Evolutionary conservation across 2,797 vertebrate species (phyloP).

Genomic region (Crocodylus rhombifer): DNA sequence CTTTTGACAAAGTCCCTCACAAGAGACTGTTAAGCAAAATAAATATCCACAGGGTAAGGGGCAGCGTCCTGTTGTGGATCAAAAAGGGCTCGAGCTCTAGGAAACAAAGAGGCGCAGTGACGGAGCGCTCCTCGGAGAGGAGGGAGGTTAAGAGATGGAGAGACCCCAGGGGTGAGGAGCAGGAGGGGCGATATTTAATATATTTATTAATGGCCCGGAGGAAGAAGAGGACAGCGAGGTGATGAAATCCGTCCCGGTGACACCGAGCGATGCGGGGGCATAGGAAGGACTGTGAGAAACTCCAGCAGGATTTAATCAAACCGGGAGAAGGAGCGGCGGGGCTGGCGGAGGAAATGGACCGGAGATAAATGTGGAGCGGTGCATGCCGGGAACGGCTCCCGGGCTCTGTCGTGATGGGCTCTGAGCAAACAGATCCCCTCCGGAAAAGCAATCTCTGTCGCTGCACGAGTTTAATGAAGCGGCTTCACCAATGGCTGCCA

Average conservation of each 20-base stretch:
- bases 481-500: rapidly evolving
- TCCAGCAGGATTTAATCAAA: conserved; percentile 31
- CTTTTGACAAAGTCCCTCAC: conserved; percentile 55
- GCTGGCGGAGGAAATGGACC: neutral
- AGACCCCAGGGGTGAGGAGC: neutral
- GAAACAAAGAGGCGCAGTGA: conserved; percentile 51
- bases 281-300: conserved; percentile 17
- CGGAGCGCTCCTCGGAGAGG: conserved; percentile 30
- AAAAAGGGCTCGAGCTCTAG: neutral
- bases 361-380: conserved; percentile 3
- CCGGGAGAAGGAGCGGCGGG: neutral
- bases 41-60: conserved; percentile 58
- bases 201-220: conserved; percentile 47
- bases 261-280: neutral
- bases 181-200: conserved; percentile 15
- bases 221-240: conserved; percentile 21
- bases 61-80: conserved; percentile 69
- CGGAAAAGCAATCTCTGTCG: neutral
- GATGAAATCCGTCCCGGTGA: conserved; percentile 47
- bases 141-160: conserved; percentile 53
- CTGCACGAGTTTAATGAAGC: rapidly evolving
- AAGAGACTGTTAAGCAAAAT: conserved; percentile 70
- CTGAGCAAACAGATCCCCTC: neutral
- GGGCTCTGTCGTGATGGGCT: neutral
- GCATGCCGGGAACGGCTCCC: neutral